Evolutionary conservation across 2,797 vertebrate species (phyloP).

Genomic region (Sebastes taczanowskii): DNA sequence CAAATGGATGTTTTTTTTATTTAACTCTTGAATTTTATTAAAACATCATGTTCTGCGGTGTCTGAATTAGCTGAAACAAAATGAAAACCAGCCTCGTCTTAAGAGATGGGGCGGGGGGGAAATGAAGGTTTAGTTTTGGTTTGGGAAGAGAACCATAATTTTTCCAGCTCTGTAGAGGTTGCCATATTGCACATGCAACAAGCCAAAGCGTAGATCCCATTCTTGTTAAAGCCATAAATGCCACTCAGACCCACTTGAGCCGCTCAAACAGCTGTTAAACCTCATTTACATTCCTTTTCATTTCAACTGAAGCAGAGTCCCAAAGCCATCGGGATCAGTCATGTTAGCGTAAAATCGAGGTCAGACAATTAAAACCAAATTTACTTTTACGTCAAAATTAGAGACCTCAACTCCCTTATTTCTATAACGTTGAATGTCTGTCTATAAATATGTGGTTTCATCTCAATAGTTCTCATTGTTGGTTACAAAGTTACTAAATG

Average conservation of each 20-base stretch:
- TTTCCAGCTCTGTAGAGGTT: slow-evolving; percentile 3
- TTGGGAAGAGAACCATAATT: neutral
- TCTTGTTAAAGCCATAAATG: slow-evolving; percentile 58
- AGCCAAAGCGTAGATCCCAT: slow-evolving; percentile 61
- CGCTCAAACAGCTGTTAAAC: neutral
- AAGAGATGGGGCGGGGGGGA: too few relatives aligned
- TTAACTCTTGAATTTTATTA: neutral
- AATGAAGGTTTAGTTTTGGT: neutral
- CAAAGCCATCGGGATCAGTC: neutral
- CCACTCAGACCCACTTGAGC: slow-evolving; percentile 1
- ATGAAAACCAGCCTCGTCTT: neutral
- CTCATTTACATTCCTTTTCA: slow-evolving; percentile 10
- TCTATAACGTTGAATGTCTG: neutral
- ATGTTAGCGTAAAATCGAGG: neutral
- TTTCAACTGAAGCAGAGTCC: slow-evolving; percentile 7
- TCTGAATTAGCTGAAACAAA: neutral
- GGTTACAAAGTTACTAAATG: neutral
- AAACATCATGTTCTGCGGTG: neutral
- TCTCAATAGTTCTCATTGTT: neutral
- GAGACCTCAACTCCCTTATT: neutral
- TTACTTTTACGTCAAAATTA: neutral
- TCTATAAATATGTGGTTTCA: neutral
- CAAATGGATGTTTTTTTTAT: neutral
- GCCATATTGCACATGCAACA: slow-evolving; percentile 45
- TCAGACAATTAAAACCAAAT: slow-evolving; percentile 3